Percentiles rank a stretch among this genome's conserved stretches.
Conservation (phyloP, 2,797 vertebrate genomes). For the Parambassis ranga region DNA sequence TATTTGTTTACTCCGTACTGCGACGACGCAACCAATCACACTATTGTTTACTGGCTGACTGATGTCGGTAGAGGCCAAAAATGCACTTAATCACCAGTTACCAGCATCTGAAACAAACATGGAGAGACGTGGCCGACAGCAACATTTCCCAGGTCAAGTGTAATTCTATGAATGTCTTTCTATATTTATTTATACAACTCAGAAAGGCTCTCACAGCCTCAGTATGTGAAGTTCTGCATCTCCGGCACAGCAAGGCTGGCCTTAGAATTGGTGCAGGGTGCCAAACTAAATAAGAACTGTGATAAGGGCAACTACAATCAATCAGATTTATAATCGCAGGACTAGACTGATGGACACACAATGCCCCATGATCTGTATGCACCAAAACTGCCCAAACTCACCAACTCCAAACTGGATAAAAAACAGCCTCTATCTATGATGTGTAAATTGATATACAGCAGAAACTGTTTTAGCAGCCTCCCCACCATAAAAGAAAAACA, state of each 20-base stretch:
- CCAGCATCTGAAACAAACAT: constrained; percentile 68
- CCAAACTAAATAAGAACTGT: constrained; percentile 58
- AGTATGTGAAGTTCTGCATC: constrained; percentile 5
- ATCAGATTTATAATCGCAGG: constrained; percentile 29
- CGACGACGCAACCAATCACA: constrained; percentile 61
- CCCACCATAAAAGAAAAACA: constrained; percentile 20
- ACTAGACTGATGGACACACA: not conserved
- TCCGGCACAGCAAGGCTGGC: not conserved
- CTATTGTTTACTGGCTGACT: constrained; percentile 69
- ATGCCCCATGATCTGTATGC: too few relatives aligned
- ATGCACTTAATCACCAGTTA: constrained; percentile 72
- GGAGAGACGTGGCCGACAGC: constrained; percentile 50
- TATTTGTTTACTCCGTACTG: constrained; percentile 72
- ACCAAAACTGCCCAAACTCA: constrained; percentile 23
- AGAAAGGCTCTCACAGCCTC: constrained; percentile 55
- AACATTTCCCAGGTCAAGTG: constrained; percentile 66
- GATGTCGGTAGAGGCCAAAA: constrained; percentile 65
- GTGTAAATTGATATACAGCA: constrained; percentile 22
- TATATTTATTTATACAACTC: constrained; percentile 63
- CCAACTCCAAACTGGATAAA: not conserved
- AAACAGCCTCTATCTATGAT: not conserved
- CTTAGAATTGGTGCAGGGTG: constrained; percentile 34
- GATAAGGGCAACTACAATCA: constrained; percentile 60
- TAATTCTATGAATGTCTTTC: constrained; percentile 51
- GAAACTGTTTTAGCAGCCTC: not conserved